These are phyloP conservation scores for Pseudochirops corinnae DNA, from an alignment of 2,797 vertebrate species.

Conservation along the genomic window DNA sequence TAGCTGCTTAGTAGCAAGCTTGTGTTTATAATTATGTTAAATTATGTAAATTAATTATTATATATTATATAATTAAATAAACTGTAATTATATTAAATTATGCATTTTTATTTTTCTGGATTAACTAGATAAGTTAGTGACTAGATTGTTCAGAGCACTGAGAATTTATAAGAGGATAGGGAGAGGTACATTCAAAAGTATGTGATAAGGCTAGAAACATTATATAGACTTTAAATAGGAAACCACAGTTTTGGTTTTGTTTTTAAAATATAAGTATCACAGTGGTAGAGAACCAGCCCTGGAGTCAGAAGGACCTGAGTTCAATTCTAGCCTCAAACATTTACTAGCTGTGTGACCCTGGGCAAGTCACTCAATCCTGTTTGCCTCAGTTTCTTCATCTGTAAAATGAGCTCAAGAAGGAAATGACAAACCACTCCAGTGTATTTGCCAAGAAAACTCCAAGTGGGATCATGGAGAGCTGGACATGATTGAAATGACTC, in stretches of 20 bases:
- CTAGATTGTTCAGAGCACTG: background rate
- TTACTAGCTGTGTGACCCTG: background rate
- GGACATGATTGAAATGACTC: background rate
- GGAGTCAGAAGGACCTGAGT: background rate
- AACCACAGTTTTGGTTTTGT: background rate
- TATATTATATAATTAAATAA: too few relatives aligned
- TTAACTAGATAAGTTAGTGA: background rate
- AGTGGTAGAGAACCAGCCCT: background rate
- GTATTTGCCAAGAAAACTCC: background rate
- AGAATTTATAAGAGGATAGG: background rate
- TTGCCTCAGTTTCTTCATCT: background rate
- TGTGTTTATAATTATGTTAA: background rate
- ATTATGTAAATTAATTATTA: background rate
- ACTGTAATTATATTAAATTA: background rate
- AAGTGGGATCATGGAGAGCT: too few relatives aligned
- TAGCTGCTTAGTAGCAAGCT: too few relatives aligned
- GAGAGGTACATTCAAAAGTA: background rate
- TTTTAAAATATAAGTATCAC: background rate
- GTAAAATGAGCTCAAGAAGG: background rate
- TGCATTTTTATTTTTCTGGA: background rate
- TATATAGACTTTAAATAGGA: background rate
- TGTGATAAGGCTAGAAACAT: background rate
- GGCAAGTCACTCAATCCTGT: background rate
- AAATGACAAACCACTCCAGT: background rate
- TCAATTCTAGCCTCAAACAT: background rate